Percentiles rank a stretch among this genome's conserved stretches.
Conservation (phyloP, 2,888 invertebrate species). For the Chalcis sispes region DNA sequence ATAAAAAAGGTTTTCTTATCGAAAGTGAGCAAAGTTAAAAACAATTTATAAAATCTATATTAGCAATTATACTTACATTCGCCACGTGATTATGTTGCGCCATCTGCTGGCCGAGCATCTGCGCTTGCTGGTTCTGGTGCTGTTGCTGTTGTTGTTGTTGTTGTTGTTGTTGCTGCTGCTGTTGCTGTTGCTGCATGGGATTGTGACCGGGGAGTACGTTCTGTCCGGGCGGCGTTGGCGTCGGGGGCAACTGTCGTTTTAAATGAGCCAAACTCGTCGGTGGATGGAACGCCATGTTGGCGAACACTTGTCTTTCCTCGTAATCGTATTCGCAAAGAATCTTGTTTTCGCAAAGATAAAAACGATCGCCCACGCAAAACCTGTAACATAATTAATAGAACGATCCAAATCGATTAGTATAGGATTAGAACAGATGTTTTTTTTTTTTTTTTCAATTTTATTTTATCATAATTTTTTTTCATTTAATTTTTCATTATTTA, state of each 20-base stretch:
- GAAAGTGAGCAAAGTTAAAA: neutral
- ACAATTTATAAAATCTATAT: neutral
- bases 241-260: slow-evolving; percentile 81
- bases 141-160: slow-evolving; percentile 56
- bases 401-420: neutral
- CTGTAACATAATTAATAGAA: slow-evolving; percentile 78
- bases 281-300: slow-evolving; percentile 95
- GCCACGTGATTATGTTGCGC: slow-evolving; percentile 73
- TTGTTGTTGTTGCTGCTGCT: slow-evolving; percentile 50
- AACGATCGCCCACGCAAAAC: slow-evolving; percentile 98
- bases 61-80: slow-evolving; percentile 68
- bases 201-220: slow-evolving; percentile 71
- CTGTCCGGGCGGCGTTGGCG: slow-evolving; percentile 71
- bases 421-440: no score
- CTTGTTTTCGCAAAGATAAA: slow-evolving; percentile 97
- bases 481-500: no score
- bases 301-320: slow-evolving; percentile 95
- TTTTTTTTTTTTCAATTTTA: no score
- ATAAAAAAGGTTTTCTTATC: neutral
- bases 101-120: slow-evolving; percentile 70
- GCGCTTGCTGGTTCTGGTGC: slow-evolving; percentile 68
- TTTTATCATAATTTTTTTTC: no score
- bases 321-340: slow-evolving; percentile 99
- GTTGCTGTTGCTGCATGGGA: slow-evolving; percentile 64
- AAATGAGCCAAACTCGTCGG: slow-evolving; percentile 86